phyloP scores from a whole-genome alignment of 2,888 invertebrate genomes.

The Aromia moschata region DNA sequence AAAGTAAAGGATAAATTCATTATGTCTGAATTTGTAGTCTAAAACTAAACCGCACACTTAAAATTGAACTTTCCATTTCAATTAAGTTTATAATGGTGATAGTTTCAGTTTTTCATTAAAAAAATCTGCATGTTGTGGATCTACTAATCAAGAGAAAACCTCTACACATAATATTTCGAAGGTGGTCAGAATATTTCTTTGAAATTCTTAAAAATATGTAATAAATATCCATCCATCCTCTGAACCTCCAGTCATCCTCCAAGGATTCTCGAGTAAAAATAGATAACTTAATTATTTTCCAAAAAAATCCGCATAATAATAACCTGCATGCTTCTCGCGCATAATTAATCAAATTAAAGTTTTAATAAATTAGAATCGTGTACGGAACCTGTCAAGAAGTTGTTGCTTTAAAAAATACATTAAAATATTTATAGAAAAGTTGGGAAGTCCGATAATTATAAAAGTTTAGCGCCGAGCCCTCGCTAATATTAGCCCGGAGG shows the following conservation, averaged over 20 bases:
- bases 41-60: too few species aligned
- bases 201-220: too few species aligned
- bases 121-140: too few species aligned
- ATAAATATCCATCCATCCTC: too few species aligned
- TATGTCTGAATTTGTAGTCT: too few species aligned
- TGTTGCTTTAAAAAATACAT: conserved; percentile 48
- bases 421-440: conserved; percentile 59
- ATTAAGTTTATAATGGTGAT: too few species aligned
- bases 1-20: too few species aligned
- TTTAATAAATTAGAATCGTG: conserved; percentile 41
- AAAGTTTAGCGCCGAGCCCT: conserved; percentile 52
- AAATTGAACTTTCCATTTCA: too few species aligned
- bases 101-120: too few species aligned
- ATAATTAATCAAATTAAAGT: conserved; percentile 44
- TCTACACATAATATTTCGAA: too few species aligned
- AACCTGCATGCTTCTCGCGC: conserved; percentile 36
- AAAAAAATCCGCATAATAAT: conserved; percentile 39
- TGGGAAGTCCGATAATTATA: conserved; percentile 55
- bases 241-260: not conserved
- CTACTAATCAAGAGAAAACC: too few species aligned
- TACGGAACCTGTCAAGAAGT: conserved; percentile 38
- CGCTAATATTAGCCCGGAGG: conserved; percentile 52
- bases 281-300: conserved; percentile 10
- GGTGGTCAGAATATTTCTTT: too few species aligned
- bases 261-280: conserved; percentile 5